Evolutionary conservation across 2,113 vertebrate genomes (phyloP), one percentile per base, ranked within the genome.

Genomic region (Amphiprion ocellaris): DNA sequence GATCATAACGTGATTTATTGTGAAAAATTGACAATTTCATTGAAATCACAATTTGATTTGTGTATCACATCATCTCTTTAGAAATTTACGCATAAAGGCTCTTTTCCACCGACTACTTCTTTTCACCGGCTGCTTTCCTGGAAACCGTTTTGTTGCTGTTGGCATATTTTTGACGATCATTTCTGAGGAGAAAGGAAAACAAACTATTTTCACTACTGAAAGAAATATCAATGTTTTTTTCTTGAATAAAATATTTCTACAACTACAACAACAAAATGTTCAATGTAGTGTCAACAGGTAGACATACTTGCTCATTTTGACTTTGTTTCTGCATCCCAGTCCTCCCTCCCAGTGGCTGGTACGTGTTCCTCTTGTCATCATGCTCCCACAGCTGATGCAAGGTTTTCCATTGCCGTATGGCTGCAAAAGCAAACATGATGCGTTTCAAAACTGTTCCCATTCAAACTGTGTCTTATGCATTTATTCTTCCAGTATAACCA

Each of bases 321-420:
- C 10, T 89, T 92, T 94, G 89, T 77, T 96, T 55, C 95, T 94
- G 87, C 95, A 96, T 47, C 95, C 95, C 68, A 82, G 89, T 39
- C 95, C 95, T 82, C 95, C 95, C 73, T 96, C 95, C 95, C 95
- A 96, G 89, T 96, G 93, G 37, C 86, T 91, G 69, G 90, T 90
- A 56, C 85, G 73, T 2, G 80, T 4, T 7, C 82, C 92, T 89
- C 89, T 94, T 0, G 93, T 96, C 95, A 96, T 94, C 93, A 95
- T 92, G 62, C 78, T 82, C 4, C 94, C 95, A 81, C 95, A 96
- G 67, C 85, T 87, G 50, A 92, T 4, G 59, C 95, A 96, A 0
- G 95, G 92, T 71, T 93, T 96, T 30, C 87, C 92, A 11, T 93
- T 96, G 55, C 21, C 73, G 49, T 94, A 96, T 0, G 93, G 91